A percentile compares a stretch with the other conserved stretches of the same genome.
Conservation (phyloP, 1,140 invertebrate genomes). For the Ips typographus region DNA sequence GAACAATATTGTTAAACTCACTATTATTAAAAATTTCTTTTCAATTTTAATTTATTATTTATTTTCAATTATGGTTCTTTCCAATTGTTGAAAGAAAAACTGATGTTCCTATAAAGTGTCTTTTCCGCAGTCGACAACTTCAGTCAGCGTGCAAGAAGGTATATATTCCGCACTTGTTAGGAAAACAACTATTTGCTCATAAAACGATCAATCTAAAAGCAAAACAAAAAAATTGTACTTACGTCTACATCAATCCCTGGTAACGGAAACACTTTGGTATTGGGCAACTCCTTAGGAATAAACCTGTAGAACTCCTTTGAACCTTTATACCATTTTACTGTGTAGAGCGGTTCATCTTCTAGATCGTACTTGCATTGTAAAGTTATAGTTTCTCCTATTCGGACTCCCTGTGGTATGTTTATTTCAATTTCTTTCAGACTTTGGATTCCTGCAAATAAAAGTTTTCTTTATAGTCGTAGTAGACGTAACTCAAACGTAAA, state of each 20-base stretch:
- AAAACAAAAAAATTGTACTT: conserved; percentile 52
- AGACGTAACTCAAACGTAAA: too few relatives aligned
- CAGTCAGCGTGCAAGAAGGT: too few relatives aligned
- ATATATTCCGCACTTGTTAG: too few relatives aligned
- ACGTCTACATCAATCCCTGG: conserved; percentile 69
- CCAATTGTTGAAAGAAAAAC: too few relatives aligned
- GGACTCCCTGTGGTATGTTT: conserved; percentile 70
- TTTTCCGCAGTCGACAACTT: too few relatives aligned
- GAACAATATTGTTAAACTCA: too few relatives aligned
- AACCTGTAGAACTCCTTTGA: conserved; percentile 75
- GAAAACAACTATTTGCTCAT: too few relatives aligned
- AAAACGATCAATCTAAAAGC: too few relatives aligned
- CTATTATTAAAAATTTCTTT: too few relatives aligned
- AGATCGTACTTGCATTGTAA: conserved; percentile 80
- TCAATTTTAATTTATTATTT: too few relatives aligned
- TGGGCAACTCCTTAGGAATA: conserved; percentile 71
- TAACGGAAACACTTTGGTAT: conserved; percentile 65
- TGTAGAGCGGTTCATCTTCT: conserved; percentile 72
- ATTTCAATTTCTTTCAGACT: conserved; percentile 68
- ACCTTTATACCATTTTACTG: conserved; percentile 83
- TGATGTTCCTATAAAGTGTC: too few relatives aligned
- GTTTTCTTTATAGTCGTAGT: background rate
- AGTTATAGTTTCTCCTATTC: conserved; percentile 68
- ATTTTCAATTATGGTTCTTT: too few relatives aligned
- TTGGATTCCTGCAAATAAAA: conserved; percentile 54